Evolutionary conservation across 2,888 invertebrate species (phyloP).

Genomic region (Eilema sororculum): DNA sequence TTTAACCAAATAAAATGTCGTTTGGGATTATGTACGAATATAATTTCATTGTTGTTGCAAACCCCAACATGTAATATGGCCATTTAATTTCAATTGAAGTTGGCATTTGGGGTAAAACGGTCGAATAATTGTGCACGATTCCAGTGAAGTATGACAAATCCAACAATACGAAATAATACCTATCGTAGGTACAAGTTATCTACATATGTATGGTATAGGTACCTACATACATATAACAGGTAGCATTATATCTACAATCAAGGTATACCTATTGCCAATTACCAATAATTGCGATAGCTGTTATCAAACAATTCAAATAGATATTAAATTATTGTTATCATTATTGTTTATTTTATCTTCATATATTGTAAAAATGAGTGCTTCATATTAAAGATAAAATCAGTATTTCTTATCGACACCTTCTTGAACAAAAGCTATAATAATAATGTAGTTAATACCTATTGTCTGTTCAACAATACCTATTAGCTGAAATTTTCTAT

Average conservation of each 20-base stretch:
- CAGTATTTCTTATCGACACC: constrained; percentile 66
- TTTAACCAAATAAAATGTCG: constrained; percentile 75
- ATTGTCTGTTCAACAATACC: constrained; percentile 65
- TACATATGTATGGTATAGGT: background rate
- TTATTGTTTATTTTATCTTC: constrained; percentile 80
- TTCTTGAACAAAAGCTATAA: constrained; percentile 54
- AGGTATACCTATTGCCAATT: constrained; percentile 64
- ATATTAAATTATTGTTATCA: constrained; percentile 80
- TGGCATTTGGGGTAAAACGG: constrained; percentile 31
- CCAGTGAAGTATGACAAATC: constrained; percentile 23
- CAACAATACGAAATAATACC: constrained; percentile 14
- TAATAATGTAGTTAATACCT: constrained; percentile 43
- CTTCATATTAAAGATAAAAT: constrained; percentile 79
- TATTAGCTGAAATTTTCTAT: constrained; percentile 19
- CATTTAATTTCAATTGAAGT: constrained; percentile 69
- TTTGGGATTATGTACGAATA: constrained; percentile 66
- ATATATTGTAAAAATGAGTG: constrained; percentile 76
- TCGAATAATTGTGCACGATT: constrained; percentile 25
- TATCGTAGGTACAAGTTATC: constrained; percentile 5
- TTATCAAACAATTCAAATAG: constrained; percentile 83
- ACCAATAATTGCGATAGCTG: constrained; percentile 77
- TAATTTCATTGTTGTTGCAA: constrained; percentile 63
- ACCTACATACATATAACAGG: constrained; percentile 43
- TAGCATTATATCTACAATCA: constrained; percentile 64
- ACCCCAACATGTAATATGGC: constrained; percentile 67